Evolutionary conservation across 2,797 vertebrate species (phyloP), one percentile per base, ranked within the genome.

Genomic region (Lithobates pipiens): DNA sequence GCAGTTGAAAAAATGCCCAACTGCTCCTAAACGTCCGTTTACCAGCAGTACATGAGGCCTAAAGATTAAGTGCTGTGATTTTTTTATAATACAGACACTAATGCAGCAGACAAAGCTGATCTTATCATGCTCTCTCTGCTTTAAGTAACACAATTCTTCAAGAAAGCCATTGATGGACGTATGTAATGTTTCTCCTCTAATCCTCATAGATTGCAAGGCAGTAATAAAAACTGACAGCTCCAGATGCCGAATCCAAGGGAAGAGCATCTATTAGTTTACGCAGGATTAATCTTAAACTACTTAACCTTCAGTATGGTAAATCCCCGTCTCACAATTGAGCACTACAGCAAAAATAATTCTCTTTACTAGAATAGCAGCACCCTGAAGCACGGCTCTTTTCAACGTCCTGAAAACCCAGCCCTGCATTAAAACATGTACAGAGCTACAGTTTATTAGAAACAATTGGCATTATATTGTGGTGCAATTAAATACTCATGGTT

Each of bases 201-300:
- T 94, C 92, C 92, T 90, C 90, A 70, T 77, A 42, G 69, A 72
- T 73, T 73, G 79, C 32, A 80, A 80, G 42, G 27, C 78, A 85
- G 91, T 95, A 95, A 96, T 93, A 96, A 92, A 94, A 91, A 93
- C 88, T 95, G 96, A 96, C 95, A 96, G 95, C 87, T 92, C 92
- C 95, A 96, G 95, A 95, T 94, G 95, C 92, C 91, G 90, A 92
- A 90, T 90, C 90, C 89, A 90, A 68, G 57, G 89, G 77, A 88
- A 93, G 92, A 94, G 94, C 96, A 96, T 95, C 94, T 95, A 94
- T 94, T 91, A 93, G 93, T 91, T 93, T 94, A 90, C 92, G 94
- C 7, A 34, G 95, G 96, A 97, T 97, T 97, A 96, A 96, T 92
- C 90, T 90, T 96, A 95, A 96, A 95, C 93, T 93, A 93, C 95